Base-by-base conservation (phyloP, 2,797 vertebrate species). In the Craterocephalus amniculus region DNA sequence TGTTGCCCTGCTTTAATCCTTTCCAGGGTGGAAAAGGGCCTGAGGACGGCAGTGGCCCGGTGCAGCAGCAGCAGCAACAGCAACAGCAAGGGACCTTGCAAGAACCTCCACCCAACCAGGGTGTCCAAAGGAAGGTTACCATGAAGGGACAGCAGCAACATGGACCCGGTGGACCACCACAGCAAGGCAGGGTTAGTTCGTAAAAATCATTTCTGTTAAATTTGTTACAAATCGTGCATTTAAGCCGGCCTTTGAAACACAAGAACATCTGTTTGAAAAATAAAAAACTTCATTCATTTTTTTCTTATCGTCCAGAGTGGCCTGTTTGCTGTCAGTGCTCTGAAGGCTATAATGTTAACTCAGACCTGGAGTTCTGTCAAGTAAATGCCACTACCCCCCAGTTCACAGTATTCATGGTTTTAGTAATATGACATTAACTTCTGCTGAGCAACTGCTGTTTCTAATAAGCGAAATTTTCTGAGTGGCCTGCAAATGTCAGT, bases 71-170 rank as follows among this genome's bases (percentile, higher is more conserved):
- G n/a, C n/a, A n/a, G n/a, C n/a, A n/a, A n/a, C n/a, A n/a, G 62
- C 91, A 91, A 64, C 95, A 92, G 87, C 86, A 79, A 80, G 87
- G 80, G 54, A 48, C 77, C 63, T 87, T 88, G 71, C 57, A 87
- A 1, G 58, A 70, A 58, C 31, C 87, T 36, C 88, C 85, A 1
- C 67, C 81, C 76, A 95, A 94, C 87, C 95, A 90, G 86, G 92
- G 92, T 61, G 84, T 95, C 69, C 89, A 95, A 69, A 94, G 97
- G 90, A 99, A 97, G 94, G 96, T 99, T 83, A 97, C 96, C 20
- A 90, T 97, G 82, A 54, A 89, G 35, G 88, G 81, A 34, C 93
- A 93, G 76, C 95, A 91, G 70, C 93, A 92, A 76, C 94, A 92
- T 73, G 93, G 86, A 83, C 89, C 76, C 67, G 81, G 63, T 13